Conservation (phyloP, 92 coral and sea anemone species). For the Epizoanthus rinbou region DNA sequence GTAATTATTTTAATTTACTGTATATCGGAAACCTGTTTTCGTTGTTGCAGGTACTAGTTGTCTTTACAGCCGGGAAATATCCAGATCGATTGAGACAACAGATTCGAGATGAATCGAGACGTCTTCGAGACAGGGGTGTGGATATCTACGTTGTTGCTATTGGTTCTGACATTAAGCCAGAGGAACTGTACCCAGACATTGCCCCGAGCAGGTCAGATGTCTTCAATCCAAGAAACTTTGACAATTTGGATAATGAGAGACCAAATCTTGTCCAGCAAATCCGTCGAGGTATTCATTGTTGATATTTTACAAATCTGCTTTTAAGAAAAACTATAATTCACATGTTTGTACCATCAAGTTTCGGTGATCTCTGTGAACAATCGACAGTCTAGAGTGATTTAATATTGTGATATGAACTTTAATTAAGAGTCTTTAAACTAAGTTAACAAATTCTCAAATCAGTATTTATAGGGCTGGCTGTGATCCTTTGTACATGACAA, state of each 20-base stretch:
- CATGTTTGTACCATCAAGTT: too few species aligned
- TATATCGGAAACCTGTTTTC: background rate
- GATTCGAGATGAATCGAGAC: conserved; percentile 27
- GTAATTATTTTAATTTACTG: too few species aligned
- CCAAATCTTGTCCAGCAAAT: conserved; percentile 33
- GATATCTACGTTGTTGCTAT: conserved; percentile 67
- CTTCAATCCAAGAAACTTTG: conserved; percentile 55
- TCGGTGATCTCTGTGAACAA: too few species aligned
- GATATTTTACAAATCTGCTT: too few species aligned
- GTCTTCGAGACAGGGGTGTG: conserved; percentile 64
- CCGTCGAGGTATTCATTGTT: background rate
- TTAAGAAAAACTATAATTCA: too few species aligned
- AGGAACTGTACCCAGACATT: conserved; percentile 21
- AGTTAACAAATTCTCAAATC: too few species aligned
- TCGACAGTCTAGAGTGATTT: too few species aligned
- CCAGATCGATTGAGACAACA: conserved; percentile 26
- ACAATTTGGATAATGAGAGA: conserved; percentile 46
- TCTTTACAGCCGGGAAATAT: conserved; percentile 9
- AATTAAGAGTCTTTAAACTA: too few species aligned
- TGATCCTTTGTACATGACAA: too few species aligned
- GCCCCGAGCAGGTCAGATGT: conserved; percentile 5
- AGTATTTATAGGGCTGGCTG: too few species aligned
- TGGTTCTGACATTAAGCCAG: conserved; percentile 50
- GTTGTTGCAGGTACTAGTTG: background rate
- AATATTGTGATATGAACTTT: too few species aligned